These are phyloP conservation scores for Rallus crepitans DNA, from an alignment of 2,797 vertebrate genomes.

Conservation along the genomic window DNA sequence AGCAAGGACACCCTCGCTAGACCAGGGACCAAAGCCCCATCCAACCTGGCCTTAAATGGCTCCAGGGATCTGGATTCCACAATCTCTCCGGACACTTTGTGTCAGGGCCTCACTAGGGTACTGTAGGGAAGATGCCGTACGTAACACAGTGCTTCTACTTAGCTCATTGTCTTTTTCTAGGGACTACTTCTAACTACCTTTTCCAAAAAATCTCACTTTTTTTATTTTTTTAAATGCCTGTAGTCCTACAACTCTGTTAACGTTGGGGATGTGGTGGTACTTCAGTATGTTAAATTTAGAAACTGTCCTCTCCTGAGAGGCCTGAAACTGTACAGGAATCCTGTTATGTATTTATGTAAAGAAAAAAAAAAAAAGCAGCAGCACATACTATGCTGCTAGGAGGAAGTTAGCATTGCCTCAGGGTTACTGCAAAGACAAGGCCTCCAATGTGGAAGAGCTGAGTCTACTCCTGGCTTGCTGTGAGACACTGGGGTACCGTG, in stretches of 20 bases:
- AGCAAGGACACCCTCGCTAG: too few species aligned
- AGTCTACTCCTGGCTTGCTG: neutral
- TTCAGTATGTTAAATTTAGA: neutral
- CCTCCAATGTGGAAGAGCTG: neutral
- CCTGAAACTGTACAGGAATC: neutral
- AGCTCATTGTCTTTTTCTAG: neutral
- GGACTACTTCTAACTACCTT: neutral
- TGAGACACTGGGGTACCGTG: fast-evolving
- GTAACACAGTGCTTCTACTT: neutral
- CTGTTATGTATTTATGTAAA: neutral
- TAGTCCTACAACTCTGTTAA: neutral
- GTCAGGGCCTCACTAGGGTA: too few species aligned
- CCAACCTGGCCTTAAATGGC: too few species aligned
- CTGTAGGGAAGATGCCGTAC: neutral
- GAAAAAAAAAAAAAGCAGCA: neutral
- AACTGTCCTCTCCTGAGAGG: neutral
- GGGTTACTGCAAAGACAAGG: neutral
- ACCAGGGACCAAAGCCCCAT: too few species aligned
- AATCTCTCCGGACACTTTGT: too few species aligned
- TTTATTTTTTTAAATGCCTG: neutral
- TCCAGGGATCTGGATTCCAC: too few species aligned
- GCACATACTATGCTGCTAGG: neutral
- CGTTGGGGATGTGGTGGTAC: neutral
- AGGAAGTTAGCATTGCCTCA: neutral
- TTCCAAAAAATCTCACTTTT: neutral